Evolutionary conservation across 2,888 invertebrate genomes (phyloP).

Genomic region (Oithona nana): DNA sequence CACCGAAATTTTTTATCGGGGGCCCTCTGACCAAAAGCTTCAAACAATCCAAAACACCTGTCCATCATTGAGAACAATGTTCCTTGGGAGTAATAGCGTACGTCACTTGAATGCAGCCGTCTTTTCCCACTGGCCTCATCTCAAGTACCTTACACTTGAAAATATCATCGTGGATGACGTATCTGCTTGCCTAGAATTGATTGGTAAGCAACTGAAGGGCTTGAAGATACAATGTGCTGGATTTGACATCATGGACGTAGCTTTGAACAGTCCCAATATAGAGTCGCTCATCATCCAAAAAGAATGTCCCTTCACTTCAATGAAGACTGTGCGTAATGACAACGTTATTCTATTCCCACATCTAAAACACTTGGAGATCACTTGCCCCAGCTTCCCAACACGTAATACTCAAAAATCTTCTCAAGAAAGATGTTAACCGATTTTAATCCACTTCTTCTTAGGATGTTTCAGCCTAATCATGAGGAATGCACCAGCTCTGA

Average conservation of each 20-base stretch:
- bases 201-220: slow-evolving; percentile 13
- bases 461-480: neutral
- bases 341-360: neutral
- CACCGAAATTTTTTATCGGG: slow-evolving; percentile 17
- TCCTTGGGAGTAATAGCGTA: slow-evolving; percentile 15
- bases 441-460: too few species aligned
- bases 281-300: slow-evolving; percentile 12
- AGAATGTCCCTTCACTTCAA: slow-evolving; percentile 1
- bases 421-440: too few species aligned
- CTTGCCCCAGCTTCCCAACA: slow-evolving; percentile 1
- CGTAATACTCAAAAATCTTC: too few species aligned
- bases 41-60: slow-evolving; percentile 14
- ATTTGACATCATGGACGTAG: slow-evolving; percentile 8
- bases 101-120: slow-evolving; percentile 2
- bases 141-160: slow-evolving; percentile 11
- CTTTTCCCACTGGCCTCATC: slow-evolving; percentile 6
- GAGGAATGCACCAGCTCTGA: neutral
- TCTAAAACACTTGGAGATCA: neutral
- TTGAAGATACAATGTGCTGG: slow-evolving; percentile 13
- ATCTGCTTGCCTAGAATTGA: slow-evolving; percentile 3
- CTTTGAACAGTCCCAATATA: slow-evolving; percentile 5
- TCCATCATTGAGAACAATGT: slow-evolving; percentile 8
- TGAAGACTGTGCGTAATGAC: neutral
- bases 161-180: slow-evolving; percentile 13
- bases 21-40: slow-evolving; percentile 16